Percentiles rank a stretch among this genome's conserved stretches.
phyloP scores from a whole-genome alignment of 2,888 invertebrate species.

The Coenonympha arcania region DNA sequence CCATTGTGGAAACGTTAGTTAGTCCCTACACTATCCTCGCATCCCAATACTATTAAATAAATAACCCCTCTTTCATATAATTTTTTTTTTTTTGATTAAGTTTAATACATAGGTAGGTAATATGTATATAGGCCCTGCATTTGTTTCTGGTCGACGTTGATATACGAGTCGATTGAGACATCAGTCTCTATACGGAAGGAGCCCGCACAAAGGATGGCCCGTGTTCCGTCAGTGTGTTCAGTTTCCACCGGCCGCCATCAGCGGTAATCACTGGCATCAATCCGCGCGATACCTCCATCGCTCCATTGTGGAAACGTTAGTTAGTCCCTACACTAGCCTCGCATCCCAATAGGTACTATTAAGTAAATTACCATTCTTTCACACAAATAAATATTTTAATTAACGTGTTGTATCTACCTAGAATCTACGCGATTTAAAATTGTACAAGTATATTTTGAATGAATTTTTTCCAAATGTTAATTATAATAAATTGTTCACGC shows the following conservation, averaged over 20 bases:
- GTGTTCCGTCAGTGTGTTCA: slow-evolving; percentile 2
- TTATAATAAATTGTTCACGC: no score
- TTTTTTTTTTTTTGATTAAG: no score
- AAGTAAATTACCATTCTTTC: not conserved
- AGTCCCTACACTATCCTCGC: not conserved
- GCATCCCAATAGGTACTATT: slow-evolving; percentile 6
- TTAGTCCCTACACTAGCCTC: not conserved
- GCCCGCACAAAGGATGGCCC: slow-evolving; percentile 3
- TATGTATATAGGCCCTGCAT: not conserved
- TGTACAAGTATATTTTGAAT: no score
- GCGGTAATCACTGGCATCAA: slow-evolving; percentile 19
- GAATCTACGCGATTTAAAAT: no score
- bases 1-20: slow-evolving; percentile 7
- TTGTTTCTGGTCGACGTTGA: not conserved
- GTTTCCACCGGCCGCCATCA: slow-evolving; percentile 7
- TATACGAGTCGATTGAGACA: not conserved
- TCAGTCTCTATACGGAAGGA: slow-evolving; percentile 1
- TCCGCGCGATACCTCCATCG: slow-evolving; percentile 14
- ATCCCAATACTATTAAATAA: slow-evolving; percentile 10
- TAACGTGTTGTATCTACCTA: no score
- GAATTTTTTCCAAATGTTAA: no score
- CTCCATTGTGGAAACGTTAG: slow-evolving; percentile 6
- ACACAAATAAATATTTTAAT: no score
- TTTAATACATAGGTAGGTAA: no score
- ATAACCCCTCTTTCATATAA: no score